Evolutionary conservation across 2,888 invertebrate species (phyloP).

Genomic region (Spicauda simplicius): DNA sequence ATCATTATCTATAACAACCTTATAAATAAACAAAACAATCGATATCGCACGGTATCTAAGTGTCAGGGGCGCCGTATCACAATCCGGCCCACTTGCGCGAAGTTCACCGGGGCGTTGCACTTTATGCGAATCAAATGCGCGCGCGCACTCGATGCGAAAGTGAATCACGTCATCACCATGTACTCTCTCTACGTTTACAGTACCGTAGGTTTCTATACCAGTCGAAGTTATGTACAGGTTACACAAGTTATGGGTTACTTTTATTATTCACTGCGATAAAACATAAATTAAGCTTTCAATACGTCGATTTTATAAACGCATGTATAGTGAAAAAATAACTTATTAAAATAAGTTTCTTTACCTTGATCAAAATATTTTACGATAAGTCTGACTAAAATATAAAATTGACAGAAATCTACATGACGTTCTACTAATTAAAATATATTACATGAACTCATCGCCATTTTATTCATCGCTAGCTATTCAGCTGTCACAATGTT

Average conservation of each 20-base stretch:
- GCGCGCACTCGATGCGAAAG: conserved; percentile 67
- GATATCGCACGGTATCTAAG: conserved; percentile 25
- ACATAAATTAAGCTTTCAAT: too few relatives aligned
- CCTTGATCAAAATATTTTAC: too few relatives aligned
- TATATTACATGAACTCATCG: not conserved
- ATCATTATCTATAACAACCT: not conserved
- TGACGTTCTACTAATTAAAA: not conserved
- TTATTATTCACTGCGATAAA: not conserved
- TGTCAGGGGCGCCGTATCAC: conserved; percentile 34
- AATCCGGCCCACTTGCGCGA: conserved; percentile 68
- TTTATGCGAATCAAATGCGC: conserved; percentile 67
- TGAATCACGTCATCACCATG: conserved; percentile 60
- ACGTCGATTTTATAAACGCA: too few relatives aligned
- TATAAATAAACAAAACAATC: conserved; percentile 16
- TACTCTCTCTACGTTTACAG: conserved; percentile 41
- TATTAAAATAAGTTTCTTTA: too few relatives aligned
- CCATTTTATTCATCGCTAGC: not conserved
- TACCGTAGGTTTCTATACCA: conserved; percentile 9
- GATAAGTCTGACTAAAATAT: too few relatives aligned
- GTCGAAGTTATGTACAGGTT: not conserved
- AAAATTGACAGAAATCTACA: too few relatives aligned
- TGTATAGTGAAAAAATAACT: too few relatives aligned
- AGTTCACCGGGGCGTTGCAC: conserved; percentile 82
- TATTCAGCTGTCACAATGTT: not conserved
- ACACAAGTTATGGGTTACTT: not conserved